Percentiles rank a stretch among this genome's conserved stretches.
Conservation (phyloP, 2,113 vertebrate species). For the Podocnemis expansa region DNA sequence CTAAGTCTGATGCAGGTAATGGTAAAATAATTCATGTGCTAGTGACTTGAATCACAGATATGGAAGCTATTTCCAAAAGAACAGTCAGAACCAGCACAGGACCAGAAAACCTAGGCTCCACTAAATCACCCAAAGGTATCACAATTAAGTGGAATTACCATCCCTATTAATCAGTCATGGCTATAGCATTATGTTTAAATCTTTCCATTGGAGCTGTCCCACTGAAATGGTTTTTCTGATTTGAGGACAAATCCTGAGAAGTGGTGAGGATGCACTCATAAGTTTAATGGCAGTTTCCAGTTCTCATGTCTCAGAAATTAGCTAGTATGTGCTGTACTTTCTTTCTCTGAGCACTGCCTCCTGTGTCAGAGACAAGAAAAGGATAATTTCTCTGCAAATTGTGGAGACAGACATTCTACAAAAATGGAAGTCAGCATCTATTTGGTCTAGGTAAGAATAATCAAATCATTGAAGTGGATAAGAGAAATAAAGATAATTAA, state of each 20-base stretch:
- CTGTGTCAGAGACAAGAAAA: not conserved
- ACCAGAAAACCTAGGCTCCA: not conserved
- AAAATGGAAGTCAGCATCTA: conserved; percentile 44
- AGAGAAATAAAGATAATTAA: conserved; percentile 7
- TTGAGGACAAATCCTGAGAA: not conserved
- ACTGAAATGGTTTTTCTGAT: conserved; percentile 2
- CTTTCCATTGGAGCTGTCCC: not conserved
- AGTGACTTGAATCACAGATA: conserved; percentile 15
- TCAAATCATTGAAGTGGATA: conserved; percentile 25
- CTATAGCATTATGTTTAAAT: conserved; percentile 15
- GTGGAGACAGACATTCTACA: conserved; percentile 1
- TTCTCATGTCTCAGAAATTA: conserved; percentile 1
- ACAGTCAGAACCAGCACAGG: not conserved
- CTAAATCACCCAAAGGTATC: not conserved
- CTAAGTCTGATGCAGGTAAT: not conserved
- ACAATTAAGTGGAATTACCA: not conserved
- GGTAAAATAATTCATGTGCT: not conserved
- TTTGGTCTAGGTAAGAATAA: conserved; percentile 34
- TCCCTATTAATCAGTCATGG: not conserved
- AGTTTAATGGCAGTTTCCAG: not conserved
- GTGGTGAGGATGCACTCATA: not conserved
- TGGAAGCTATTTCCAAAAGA: conserved; percentile 1
- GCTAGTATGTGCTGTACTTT: conserved; percentile 3
- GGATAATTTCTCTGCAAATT: conserved; percentile 29
- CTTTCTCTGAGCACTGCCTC: conserved; percentile 26